phyloP scores from a whole-genome alignment of 1,140 invertebrate species.

The Pinna nobilis region DNA sequence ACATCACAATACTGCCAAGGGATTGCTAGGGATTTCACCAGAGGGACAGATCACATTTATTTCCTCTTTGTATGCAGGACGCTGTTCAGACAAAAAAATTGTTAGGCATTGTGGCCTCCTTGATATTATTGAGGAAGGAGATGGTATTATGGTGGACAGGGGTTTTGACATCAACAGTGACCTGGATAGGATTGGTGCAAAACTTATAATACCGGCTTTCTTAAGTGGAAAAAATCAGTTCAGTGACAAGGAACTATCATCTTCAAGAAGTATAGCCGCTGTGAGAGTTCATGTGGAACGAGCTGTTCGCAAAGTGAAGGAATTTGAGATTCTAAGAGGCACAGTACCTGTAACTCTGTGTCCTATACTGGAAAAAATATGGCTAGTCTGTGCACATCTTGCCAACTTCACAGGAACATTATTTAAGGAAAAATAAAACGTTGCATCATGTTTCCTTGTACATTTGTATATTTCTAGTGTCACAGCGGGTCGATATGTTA shows the following conservation, averaged over 20 bases:
- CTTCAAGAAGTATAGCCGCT: neutral
- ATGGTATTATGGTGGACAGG: constrained; percentile 26
- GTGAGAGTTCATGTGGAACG: constrained; percentile 1
- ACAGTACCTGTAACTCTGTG: too few species aligned
- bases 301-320: constrained; percentile 8
- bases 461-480: neutral
- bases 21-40: constrained; percentile 29
- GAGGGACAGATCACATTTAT: constrained; percentile 16
- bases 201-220: constrained; percentile 2
- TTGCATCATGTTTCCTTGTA: too few species aligned
- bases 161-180: constrained; percentile 3
- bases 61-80: constrained; percentile 1
- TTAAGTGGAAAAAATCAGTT: constrained; percentile 7
- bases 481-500: too few species aligned
- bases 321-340: neutral
- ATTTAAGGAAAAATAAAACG: too few species aligned
- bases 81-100: constrained; percentile 23
- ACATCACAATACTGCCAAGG: constrained; percentile 24
- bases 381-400: neutral
- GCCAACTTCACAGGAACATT: constrained; percentile 10
- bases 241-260: neutral
- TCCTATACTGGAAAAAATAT: constrained; percentile 8
- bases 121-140: neutral
- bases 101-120: constrained; percentile 17
- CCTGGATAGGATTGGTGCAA: neutral